phyloP scores from a whole-genome alignment of 2,888 invertebrate species.

The Lepidocyrtoides sp. region DNA sequence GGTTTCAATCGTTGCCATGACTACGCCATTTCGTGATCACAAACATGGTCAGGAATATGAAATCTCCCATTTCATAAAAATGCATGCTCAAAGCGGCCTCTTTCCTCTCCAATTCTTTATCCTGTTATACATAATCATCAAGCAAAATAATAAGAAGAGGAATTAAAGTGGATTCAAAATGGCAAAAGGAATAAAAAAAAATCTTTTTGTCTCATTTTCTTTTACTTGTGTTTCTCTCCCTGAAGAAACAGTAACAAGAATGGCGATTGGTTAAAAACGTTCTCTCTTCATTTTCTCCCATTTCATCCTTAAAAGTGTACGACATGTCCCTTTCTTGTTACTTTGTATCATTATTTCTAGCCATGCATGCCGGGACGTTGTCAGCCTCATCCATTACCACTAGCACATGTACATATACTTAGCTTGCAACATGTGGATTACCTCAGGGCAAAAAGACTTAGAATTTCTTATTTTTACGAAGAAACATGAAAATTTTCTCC shows the following conservation, averaged over 20 bases:
- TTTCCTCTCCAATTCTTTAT: too few relatives aligned
- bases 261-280: not conserved
- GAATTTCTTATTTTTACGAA: not conserved
- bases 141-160: slow-evolving; percentile 23
- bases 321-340: not conserved
- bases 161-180: not conserved
- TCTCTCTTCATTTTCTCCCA: not conserved
- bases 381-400: not conserved
- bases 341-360: not conserved
- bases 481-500: not conserved
- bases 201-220: not conserved
- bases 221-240: not conserved
- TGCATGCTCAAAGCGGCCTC: too few relatives aligned
- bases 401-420: not conserved
- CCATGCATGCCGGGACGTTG: not conserved
- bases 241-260: not conserved
- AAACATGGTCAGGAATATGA: too few relatives aligned
- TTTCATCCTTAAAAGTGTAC: not conserved
- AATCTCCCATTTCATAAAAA: too few relatives aligned
- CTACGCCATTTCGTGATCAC: too few relatives aligned
- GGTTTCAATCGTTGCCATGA: too few relatives aligned
- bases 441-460: slow-evolving; percentile 16
- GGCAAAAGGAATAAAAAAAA: not conserved
- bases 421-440: slow-evolving; percentile 35
- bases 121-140: not conserved